Evolutionary conservation across 1,140 invertebrate genomes (phyloP).

Genomic region (Penaeus chinensis): DNA sequence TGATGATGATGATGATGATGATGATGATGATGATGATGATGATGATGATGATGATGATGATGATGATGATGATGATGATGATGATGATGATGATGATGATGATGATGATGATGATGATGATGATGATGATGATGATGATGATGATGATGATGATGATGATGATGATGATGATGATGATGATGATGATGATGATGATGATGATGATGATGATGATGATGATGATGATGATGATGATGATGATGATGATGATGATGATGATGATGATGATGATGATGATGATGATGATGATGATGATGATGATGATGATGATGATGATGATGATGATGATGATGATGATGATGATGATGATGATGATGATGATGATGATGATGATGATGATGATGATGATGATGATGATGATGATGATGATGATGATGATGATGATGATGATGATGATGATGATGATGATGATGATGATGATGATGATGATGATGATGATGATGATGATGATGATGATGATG

Average conservation of each 20-base stretch:
- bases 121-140: not conserved
- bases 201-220: not conserved
- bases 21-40: too few relatives aligned
- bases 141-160: not conserved
- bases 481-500: not conserved
- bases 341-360: not conserved
- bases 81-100: not conserved
- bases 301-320: not conserved
- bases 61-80: not conserved
- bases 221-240: too few relatives aligned
- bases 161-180: not conserved
- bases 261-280: not conserved
- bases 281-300: not conserved
- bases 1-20: not conserved
- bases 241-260: not conserved
- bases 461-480: not conserved
- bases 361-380: not conserved
- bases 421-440: not conserved
- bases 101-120: not conserved
- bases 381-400: not conserved
- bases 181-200: not conserved
- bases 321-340: not conserved
- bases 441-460: not conserved
- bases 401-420: not conserved
- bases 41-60: not conserved